A percentile compares a stretch with the other conserved stretches of the same genome.
Evolutionary conservation across 2,797 vertebrate genomes (phyloP).

Genomic region (Pantherophis vulpinus): DNA sequence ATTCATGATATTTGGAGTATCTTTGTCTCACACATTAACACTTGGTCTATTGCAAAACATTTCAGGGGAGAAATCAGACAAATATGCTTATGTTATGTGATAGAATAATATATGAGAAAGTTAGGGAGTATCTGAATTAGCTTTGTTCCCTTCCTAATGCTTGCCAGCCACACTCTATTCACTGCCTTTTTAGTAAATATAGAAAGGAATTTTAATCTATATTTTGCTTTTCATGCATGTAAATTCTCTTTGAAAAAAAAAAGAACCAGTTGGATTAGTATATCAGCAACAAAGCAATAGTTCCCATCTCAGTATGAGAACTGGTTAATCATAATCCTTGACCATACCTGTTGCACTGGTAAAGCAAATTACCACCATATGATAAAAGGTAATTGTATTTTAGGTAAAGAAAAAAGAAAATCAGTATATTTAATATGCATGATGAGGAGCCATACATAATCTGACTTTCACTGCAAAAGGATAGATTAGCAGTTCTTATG

Average conservation of each 20-base stretch:
- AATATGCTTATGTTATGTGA: not conserved
- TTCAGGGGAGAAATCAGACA: not conserved
- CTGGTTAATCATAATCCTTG: conserved; percentile 12
- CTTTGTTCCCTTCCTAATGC: not conserved
- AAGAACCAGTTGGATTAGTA: not conserved
- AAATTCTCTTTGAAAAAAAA: not conserved
- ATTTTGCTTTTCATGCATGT: not conserved
- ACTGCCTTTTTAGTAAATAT: not conserved
- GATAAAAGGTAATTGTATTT: not conserved
- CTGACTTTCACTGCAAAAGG: not conserved
- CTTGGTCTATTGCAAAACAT: not conserved
- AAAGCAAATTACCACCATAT: not conserved
- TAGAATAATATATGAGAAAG: not conserved
- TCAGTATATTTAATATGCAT: not conserved
- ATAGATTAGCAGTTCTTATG: not conserved
- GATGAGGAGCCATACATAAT: not conserved
- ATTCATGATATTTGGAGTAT: not conserved
- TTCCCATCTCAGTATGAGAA: not conserved
- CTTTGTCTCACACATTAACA: not conserved
- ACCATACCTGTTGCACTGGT: not conserved
- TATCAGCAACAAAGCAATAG: not conserved
- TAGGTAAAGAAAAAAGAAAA: not conserved
- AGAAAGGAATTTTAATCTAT: not conserved
- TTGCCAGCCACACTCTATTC: not conserved
- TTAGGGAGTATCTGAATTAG: not conserved